Conservation (phyloP, 2,888 invertebrate species). For the Endotricha flammealis region DNA sequence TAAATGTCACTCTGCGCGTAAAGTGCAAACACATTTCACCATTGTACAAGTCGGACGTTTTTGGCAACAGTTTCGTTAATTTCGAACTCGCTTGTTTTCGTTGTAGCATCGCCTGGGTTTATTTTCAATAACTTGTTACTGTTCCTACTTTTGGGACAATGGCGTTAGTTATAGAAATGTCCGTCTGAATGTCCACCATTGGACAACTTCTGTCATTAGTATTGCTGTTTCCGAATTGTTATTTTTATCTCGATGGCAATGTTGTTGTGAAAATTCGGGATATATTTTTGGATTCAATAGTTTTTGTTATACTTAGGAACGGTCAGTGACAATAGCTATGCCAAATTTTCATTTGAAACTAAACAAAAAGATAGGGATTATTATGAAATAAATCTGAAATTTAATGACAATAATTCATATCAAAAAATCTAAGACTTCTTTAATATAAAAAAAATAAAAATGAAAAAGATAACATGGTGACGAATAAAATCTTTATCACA, state of each 20-base stretch:
- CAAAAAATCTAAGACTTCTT: too few relatives aligned
- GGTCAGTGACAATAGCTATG: too few relatives aligned
- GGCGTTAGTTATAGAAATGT: conserved; percentile 13
- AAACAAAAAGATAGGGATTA: too few relatives aligned
- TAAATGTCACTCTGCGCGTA: conserved; percentile 18
- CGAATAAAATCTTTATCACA: too few relatives aligned
- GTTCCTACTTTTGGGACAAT: conserved; percentile 22
- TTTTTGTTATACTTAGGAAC: too few relatives aligned
- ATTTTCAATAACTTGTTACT: conserved; percentile 36
- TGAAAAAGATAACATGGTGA: too few relatives aligned
- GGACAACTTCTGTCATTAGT: conserved; percentile 9
- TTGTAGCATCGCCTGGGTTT: conserved; percentile 37
- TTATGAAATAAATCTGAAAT: too few relatives aligned
- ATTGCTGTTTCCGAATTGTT: conserved; percentile 1
- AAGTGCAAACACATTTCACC: conserved; percentile 33
- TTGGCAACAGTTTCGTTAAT: conserved; percentile 50
- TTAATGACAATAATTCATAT: too few relatives aligned
- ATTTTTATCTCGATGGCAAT: conserved; percentile 3
- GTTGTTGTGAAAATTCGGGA: too few relatives aligned
- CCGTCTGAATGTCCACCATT: conserved; percentile 5
- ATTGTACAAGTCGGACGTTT: conserved; percentile 35
- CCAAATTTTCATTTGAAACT: too few relatives aligned
- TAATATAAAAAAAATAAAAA: too few relatives aligned
- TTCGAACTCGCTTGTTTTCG: conserved; percentile 41
- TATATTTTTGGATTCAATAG: too few relatives aligned